Evolutionary conservation across 2,888 invertebrate species (phyloP), one percentile per base, ranked within the genome.

Genomic region (Cabera pusaria): DNA sequence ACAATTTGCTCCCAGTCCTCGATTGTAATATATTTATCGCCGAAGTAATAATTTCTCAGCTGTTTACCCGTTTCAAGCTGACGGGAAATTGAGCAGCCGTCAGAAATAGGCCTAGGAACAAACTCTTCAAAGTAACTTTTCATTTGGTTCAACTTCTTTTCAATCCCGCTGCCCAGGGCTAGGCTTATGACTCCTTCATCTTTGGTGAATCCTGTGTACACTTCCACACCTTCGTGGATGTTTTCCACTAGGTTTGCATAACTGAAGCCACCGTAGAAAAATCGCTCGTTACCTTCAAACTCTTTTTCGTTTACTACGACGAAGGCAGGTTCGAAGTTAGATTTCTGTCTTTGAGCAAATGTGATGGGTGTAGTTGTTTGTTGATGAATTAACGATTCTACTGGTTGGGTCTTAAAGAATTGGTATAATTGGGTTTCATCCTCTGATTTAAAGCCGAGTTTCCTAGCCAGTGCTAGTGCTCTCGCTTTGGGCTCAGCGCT

Each of bases 161-260:
- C 40, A 5, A 37, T 5, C 3, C 21, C 26, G 5, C 16, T 26
- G 19, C 26, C 47, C 2, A 40, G 12, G 6, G 25, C 16, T 3
- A 47, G 8, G 11, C 24, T n/a, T 6, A 47, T 17, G 5, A 47
- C 5, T 5, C 42, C 46, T 21, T 47, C 46, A 8, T 47, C 46
- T 33, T 39, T 33, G 3, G 39, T 47, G 9, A 20, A 24, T 1
- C 46, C 46, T 4, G 33, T 6, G 5, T 95, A 92, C 69, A 94
- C 90, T 0, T 94, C 93, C 0, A 93, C 82, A n/a, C 55, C 69
- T 25, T 69, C 59, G 17, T 91, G 75, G n/a, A 79, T 78, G n/a
- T 91, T 91, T 7, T 80, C 67, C 43, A 80, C 73, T 5, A 84
- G 48, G 7, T 67, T 63, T 17, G 90, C 75, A 12, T 49, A 32